Evolutionary conservation across 2,113 vertebrate species (phyloP).

Genomic region (Triplophysa dalaica): DNA sequence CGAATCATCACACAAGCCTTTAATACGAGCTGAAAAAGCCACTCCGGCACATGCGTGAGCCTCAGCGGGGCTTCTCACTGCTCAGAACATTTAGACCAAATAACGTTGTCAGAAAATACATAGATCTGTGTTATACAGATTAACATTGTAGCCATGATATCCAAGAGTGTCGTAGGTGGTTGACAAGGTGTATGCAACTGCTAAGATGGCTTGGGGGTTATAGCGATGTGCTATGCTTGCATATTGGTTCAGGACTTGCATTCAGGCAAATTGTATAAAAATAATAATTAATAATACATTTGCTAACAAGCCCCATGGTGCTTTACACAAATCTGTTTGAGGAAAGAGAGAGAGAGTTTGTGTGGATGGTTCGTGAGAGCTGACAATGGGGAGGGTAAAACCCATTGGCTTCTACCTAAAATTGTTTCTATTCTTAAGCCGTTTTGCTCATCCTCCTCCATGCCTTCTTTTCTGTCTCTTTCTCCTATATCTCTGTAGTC

Average conservation of each 20-base stretch:
- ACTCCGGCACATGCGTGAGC: slow-evolving; percentile 5
- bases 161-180: background rate
- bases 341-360: background rate
- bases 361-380: background rate
- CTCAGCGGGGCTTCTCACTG: slow-evolving; percentile 11
- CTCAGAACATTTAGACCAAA: background rate
- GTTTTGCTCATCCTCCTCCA: slow-evolving; percentile 61
- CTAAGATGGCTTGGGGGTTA: too few species aligned
- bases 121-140: slow-evolving; percentile 27
- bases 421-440: slow-evolving; percentile 55
- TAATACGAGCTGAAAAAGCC: slow-evolving; percentile 20
- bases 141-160: slow-evolving; percentile 2
- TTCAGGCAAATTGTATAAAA: too few species aligned
- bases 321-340: background rate
- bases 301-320: background rate
- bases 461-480: slow-evolving; percentile 56
- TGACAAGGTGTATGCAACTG: too few species aligned
- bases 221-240: too few species aligned
- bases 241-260: too few species aligned
- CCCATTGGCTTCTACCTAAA: slow-evolving; percentile 2
- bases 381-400: background rate
- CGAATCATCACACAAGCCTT: slow-evolving; percentile 42
- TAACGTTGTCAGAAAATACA: slow-evolving; percentile 38
- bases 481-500: background rate
- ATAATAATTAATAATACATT: too few species aligned